Evolutionary conservation across 2,888 invertebrate genomes (phyloP), one percentile per base, ranked within the genome.

Genomic region (Argyra leucocephala): DNA sequence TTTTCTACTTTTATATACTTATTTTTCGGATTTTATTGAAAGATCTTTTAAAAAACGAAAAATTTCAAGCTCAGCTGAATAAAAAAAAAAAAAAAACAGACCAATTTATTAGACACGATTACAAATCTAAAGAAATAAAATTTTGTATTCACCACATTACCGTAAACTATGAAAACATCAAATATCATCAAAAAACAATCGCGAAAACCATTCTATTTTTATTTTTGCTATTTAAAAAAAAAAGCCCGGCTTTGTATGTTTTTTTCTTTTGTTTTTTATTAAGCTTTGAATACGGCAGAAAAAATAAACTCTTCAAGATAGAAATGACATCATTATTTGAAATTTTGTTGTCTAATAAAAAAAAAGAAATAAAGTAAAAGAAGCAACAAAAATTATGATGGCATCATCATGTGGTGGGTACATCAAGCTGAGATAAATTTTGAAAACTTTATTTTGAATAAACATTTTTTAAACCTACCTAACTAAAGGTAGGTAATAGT

Each of bases 41-140:
- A n/a, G n/a, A n/a, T n/a, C n/a, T n/a, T n/a, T n/a, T n/a, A n/a
- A n/a, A n/a, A n/a, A n/a, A n/a, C n/a, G n/a, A n/a, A n/a, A n/a
- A n/a, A n/a, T n/a, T n/a, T n/a, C n/a, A n/a, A n/a, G n/a, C n/a
- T n/a, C n/a, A n/a, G n/a, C n/a, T n/a, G n/a, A n/a, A n/a, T n/a
- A n/a, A n/a, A n/a, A n/a, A n/a, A n/a, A n/a, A n/a, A n/a, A n/a
- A n/a, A n/a, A n/a, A n/a, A n/a, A n/a, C n/a, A n/a, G n/a, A n/a
- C n/a, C n/a, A n/a, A n/a, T 48, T 48, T 48, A 48, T 48, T 48
- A 48, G 48, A 48, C 48, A 48, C 48, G 48, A 48, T 48, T n/a
- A n/a, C 48, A n/a, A 5, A 18, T 48, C 12, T 15, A 48, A 48
- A 48, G 18, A 48, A 48, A 48, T 5, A 18, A n/a, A n/a, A 48